Base-by-base conservation (phyloP, 2,888 invertebrate genomes). In the Sinohyriopsis cumingii region DNA sequence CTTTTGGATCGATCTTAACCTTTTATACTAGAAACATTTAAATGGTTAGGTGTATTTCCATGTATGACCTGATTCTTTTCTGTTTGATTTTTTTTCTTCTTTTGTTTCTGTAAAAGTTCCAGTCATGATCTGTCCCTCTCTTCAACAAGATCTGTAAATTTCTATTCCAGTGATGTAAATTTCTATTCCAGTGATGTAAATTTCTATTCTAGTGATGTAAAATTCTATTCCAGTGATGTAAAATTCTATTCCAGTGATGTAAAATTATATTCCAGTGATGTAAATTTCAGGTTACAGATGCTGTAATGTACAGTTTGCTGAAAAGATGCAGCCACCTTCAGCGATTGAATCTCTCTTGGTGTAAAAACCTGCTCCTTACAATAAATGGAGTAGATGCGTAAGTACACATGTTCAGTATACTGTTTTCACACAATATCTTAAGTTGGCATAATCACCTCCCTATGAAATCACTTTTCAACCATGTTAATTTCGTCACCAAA, bases 311-410 rank as follows among this genome's bases (percentile, higher is more conserved):
- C 22, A 80, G 80, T 60, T 75, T 90, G 19, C 67, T 80, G 59
- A 71, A 76, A 7, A 73, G 89, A 61, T 87, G 89, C 78, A 63
- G 71, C 18, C 81, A 83, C 55, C 91, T 96, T 63, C 94, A 94
- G 85, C 94, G 94, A 87, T 89, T 97, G 55, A 96, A 96, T 89
- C 90, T 97, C 5, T 96, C 96, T 0, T 97, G 97, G 96, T 96
- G 96, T 87, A 95, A 96, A 24, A 95, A 95, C n/a, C 93, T 93
- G 79, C 92, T 91, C 54, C 91, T 94, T 68, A 90, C 90, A 54
- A 86, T 92, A 59, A 87, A 90, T 67, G 91, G 92, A 79, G 92
- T 93, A 73, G 84, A 85, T 62, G 80, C 86, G 86, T 92, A 89
- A 82, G 77, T 28, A 53, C 59, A 20, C 22, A 25, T 57, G 33